Evolutionary conservation across 1,140 invertebrate genomes (phyloP).

Genomic region (Atta colombica): DNA sequence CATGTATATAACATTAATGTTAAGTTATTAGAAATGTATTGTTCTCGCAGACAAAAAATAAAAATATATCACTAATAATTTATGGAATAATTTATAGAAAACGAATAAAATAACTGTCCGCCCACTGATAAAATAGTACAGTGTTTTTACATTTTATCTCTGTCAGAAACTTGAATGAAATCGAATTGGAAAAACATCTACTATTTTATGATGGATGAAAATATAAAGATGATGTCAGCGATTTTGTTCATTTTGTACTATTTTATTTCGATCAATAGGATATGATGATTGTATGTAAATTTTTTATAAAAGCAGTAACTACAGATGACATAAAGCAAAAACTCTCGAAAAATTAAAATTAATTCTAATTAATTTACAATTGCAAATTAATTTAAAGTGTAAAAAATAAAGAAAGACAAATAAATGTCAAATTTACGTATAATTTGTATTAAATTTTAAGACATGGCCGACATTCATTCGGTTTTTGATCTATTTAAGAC

Average conservation of each 20-base stretch:
- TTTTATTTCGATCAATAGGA: neutral
- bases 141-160: constrained; percentile 37
- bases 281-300: neutral
- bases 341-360: neutral
- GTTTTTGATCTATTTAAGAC: too few species aligned
- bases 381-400: neutral
- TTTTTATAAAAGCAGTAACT: neutral
- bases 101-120: neutral
- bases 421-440: neutral
- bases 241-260: neutral
- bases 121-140: constrained; percentile 11
- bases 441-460: neutral
- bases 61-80: constrained; percentile 12
- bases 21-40: constrained; percentile 19
- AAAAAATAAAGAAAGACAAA: neutral
- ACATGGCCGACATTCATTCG: neutral
- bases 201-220: constrained; percentile 36
- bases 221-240: neutral
- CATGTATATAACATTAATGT: neutral
- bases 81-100: neutral
- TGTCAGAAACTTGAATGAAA: neutral
- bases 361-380: neutral
- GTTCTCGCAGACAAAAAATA: neutral
- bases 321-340: neutral
- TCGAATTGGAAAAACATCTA: neutral